Evolutionary conservation across 2,113 vertebrate genomes (phyloP).

Genomic region (Amia ocellicauda): DNA sequence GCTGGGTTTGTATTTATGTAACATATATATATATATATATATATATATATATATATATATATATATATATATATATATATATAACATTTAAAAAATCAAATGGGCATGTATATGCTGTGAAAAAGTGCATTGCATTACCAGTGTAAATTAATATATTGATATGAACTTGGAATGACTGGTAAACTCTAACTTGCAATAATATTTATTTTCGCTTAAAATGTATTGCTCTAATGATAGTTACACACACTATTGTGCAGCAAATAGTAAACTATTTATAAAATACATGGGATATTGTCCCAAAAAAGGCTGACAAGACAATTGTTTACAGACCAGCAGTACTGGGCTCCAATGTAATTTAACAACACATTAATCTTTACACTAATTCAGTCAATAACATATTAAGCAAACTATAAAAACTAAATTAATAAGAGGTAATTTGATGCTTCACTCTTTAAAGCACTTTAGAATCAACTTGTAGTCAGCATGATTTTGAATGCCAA

Average conservation of each 20-base stretch:
- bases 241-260: constrained; percentile 23
- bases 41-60: no score
- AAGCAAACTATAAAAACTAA: constrained; percentile 45
- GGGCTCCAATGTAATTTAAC: constrained; percentile 51
- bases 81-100: neutral
- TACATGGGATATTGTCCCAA: constrained; percentile 37
- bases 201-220: constrained; percentile 30
- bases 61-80: no score
- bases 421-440: constrained; percentile 43
- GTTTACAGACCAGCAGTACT: constrained; percentile 35
- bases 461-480: constrained; percentile 41
- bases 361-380: constrained; percentile 50
- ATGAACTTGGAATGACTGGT: neutral
- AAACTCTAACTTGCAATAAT: constrained; percentile 12
- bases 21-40: no score
- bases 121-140: neutral
- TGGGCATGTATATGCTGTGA: neutral
- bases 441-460: constrained; percentile 13
- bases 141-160: neutral
- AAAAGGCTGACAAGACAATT: constrained; percentile 48
- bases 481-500: constrained; percentile 36
- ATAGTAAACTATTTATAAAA: constrained; percentile 34
- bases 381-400: constrained; percentile 54
- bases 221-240: constrained; percentile 26
- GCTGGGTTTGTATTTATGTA: no score